Percentiles rank a stretch among this genome's conserved stretches.
phyloP scores from a whole-genome alignment of 2,888 invertebrate genomes.

The Ennomos erosarius region DNA sequence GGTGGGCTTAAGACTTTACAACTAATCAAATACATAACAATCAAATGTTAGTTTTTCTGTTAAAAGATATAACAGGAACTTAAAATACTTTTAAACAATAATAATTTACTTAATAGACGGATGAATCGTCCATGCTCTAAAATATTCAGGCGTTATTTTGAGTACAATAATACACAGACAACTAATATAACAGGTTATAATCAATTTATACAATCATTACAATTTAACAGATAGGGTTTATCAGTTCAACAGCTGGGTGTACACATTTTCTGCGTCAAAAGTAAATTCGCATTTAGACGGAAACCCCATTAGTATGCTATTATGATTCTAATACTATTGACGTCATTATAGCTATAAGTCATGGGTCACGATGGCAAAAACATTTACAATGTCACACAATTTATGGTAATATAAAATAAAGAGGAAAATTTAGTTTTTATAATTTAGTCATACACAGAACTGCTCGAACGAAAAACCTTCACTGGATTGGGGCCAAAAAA shows the following conservation, averaged over 20 bases:
- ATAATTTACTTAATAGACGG: background rate
- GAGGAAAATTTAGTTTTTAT: no score
- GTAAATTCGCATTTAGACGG: background rate
- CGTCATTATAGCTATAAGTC: background rate
- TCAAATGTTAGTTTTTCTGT: conserved; percentile 15
- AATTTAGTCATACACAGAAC: no score
- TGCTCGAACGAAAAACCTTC: no score
- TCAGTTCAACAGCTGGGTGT: conserved; percentile 6
- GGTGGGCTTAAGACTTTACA: conserved; percentile 31
- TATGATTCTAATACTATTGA: background rate
- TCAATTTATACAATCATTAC: conserved; percentile 4
- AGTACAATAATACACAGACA: background rate
- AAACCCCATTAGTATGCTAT: background rate
- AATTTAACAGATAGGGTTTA: conserved; percentile 12
- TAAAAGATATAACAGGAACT: conserved; percentile 30
- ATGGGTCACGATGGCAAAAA: conserved; percentile 5
- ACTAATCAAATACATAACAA: conserved; percentile 26
- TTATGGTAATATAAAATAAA: no score
- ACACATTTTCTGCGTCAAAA: conserved; percentile 4
- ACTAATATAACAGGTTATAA: background rate
- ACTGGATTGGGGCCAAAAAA: no score
- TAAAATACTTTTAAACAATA: conserved; percentile 27
- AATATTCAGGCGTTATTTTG: conserved; percentile 1
- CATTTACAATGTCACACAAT: background rate
- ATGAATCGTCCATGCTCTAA: no score